phyloP scores from a whole-genome alignment of 2,888 invertebrate species.

The Thecophora atra region DNA sequence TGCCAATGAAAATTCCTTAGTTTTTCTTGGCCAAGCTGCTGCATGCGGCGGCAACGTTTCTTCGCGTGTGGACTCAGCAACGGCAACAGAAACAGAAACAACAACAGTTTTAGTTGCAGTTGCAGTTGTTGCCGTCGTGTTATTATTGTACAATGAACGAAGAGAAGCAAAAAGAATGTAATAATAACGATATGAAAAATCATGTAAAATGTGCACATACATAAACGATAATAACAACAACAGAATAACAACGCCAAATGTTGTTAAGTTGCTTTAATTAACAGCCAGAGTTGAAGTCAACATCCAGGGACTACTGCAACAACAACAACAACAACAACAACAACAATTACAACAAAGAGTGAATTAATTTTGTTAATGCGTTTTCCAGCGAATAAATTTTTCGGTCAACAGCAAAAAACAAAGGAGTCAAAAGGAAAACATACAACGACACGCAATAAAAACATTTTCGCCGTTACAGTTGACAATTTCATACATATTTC shows the following conservation, averaged over 20 bases:
- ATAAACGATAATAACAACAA: not conserved
- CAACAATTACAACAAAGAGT: conserved; percentile 2
- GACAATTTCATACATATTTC: not conserved
- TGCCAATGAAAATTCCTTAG: conserved; percentile 45
- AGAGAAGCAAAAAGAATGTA: conserved; percentile 4
- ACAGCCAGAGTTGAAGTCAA: conserved; percentile 16
- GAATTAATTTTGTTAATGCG: conserved; percentile 14
- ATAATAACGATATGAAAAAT: not conserved
- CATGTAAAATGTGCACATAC: conserved; percentile 4
- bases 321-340: conserved; percentile 2
- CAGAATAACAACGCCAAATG: not conserved
- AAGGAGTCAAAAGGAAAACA: no score
- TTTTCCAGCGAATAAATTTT: conserved; percentile 31
- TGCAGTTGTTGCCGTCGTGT: not conserved
- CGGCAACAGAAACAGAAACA: not conserved
- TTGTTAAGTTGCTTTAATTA: conserved; percentile 1
- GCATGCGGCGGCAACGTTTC: conserved; percentile 19
- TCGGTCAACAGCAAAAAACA: not conserved
- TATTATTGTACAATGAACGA: not conserved
- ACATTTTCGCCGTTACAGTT: not conserved
- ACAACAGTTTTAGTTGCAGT: conserved; percentile 6
- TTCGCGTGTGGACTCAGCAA: not conserved
- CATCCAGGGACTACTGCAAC: conserved; percentile 2
- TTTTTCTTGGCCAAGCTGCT: conserved; percentile 31
- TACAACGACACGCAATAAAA: not conserved